Base-by-base conservation (phyloP, 2,797 vertebrate genomes). In the Gymnothorax javanicus region DNA sequence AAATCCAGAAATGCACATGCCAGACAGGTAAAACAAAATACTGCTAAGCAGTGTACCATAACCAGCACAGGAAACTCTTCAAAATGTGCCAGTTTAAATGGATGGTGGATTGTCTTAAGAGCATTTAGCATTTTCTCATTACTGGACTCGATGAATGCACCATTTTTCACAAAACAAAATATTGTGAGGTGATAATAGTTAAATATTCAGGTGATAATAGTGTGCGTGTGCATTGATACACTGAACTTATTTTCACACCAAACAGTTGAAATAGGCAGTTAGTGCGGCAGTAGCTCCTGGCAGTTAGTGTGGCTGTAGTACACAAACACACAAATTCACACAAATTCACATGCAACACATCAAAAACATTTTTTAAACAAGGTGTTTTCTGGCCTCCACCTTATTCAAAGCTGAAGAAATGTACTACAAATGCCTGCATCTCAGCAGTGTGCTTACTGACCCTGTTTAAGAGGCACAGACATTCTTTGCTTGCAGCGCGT, bases 181-280 rank as follows among this genome's bases (percentile, higher is more conserved):
- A 85, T n/a, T 33, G 77, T 91, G 88, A 90, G 90, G 91, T 94
- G 33, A 43, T 43, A 43, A 43, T 43, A 43, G 33, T 43, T 43
- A 43, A 43, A 43, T 43, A 93, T 93, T 90, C 93, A 88, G 33
- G 87, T 89, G 89, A 91, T 89, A 89, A 89, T 86, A 73, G 88
- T 56, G 84, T 71, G 89, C 4, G 13, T n/a, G 54, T 33, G 33
- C 57, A 5, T 54, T 25, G n/a, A 33, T 56, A 59, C 89, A 89
- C 87, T 90, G 87, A 43, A 17, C 83, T 88, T 86, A 8, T 87
- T 82, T 62, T 69, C 87, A 92, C 88, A 92, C 89, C 89, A 92
- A 88, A 88, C 81, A n/a, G 59, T 82, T 90, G 83, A 85, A 84
- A 90, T 43, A 77, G 88, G 86, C 71, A 88, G 91, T 59, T 52